phyloP scores from a whole-genome alignment of 2,113 vertebrate genomes.

The Penelope pileata region DNA sequence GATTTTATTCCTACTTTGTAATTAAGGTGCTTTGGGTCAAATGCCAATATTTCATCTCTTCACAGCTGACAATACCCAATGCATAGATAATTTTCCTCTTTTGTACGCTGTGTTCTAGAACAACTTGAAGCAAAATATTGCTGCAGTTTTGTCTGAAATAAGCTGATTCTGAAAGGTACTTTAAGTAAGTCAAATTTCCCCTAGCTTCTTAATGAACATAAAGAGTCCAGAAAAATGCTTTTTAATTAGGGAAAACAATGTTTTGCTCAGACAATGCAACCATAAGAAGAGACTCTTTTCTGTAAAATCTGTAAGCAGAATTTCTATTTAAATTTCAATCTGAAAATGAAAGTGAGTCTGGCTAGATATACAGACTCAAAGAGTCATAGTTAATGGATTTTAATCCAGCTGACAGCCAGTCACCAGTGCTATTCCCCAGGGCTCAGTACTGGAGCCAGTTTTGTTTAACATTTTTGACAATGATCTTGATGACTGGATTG shows the following conservation, averaged over 20 bases:
- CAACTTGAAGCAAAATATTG: neutral
- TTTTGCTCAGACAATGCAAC: neutral
- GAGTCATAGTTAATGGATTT: neutral
- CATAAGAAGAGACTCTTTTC: neutral
- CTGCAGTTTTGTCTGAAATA: neutral
- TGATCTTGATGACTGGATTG: neutral
- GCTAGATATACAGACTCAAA: neutral
- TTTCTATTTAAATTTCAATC: neutral
- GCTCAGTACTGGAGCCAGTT: neutral
- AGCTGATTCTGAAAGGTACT: neutral
- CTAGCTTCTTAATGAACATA: neutral
- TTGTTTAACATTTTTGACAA: neutral
- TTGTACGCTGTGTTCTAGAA: rapidly evolving
- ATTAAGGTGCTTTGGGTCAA: neutral
- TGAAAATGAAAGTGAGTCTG: neutral
- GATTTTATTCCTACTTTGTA: neutral
- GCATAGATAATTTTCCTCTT: neutral
- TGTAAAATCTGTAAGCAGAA: neutral
- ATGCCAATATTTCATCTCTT: neutral
- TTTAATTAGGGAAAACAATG: neutral
- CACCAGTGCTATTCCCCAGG: neutral
- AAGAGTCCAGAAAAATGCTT: neutral
- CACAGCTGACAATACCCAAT: neutral
- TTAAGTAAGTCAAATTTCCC: neutral
- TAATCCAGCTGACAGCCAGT: neutral